Evolutionary conservation across 2,797 vertebrate genomes (phyloP).

Genomic region (Enteromius thamalakanensis): DNA sequence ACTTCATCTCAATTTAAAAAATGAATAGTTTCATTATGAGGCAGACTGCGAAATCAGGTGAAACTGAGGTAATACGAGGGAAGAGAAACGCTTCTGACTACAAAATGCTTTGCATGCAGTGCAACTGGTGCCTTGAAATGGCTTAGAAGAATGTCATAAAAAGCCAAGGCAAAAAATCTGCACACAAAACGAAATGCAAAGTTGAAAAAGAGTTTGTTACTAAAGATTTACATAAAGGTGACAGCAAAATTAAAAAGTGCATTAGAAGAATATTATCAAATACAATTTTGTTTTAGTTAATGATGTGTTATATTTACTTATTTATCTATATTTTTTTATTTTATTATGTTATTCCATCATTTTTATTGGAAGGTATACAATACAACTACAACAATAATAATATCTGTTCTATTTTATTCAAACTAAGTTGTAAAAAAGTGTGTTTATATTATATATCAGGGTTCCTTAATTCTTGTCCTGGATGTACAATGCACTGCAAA

Average conservation of each 20-base stretch:
- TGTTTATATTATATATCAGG: background rate
- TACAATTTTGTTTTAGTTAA: no score
- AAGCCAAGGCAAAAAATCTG: background rate
- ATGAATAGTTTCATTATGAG: background rate
- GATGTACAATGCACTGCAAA: no score
- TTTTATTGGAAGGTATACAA: background rate
- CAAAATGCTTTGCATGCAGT: background rate
- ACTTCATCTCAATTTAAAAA: background rate
- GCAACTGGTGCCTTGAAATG: background rate
- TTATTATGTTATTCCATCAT: background rate
- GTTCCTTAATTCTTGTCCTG: no score
- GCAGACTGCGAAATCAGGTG: background rate
- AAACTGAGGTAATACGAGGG: background rate
- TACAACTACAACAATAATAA: background rate
- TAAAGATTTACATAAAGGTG: no score
- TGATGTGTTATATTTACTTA: background rate
- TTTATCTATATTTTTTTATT: background rate
- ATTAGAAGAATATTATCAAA: background rate
- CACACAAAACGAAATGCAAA: no score
- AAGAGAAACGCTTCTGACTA: background rate
- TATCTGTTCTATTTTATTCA: background rate
- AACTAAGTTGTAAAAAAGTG: background rate
- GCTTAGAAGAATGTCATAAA: background rate
- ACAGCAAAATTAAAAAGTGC: no score
- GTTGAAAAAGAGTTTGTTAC: no score